These are phyloP conservation scores for Nesometra sesokonis DNA, from an alignment of 35 echinoderm and acorn worm genomes.

Conservation along the genomic window DNA sequence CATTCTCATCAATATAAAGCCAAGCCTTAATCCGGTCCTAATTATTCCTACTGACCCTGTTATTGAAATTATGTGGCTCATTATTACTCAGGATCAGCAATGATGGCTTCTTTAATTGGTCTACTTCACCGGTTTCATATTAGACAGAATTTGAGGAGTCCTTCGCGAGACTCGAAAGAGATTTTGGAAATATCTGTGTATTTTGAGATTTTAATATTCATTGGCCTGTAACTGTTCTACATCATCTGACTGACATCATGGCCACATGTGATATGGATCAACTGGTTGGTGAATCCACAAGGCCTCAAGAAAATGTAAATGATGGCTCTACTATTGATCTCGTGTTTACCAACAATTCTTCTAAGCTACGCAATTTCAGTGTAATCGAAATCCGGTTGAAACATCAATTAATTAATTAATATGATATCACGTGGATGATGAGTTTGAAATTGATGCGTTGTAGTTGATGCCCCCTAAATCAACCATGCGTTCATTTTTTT, in stretches of 20 bases:
- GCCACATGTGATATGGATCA: neutral
- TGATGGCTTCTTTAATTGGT: no score
- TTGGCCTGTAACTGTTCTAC: neutral
- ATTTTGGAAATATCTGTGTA: no score
- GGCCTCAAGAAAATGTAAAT: neutral
- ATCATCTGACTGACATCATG: neutral
- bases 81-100: no score
- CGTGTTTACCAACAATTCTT: neutral
- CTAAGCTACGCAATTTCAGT: neutral
- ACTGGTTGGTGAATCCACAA: neutral
- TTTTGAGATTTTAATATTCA: no score
- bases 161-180: no score
- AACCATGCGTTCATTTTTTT: neutral
- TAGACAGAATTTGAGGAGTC: no score
- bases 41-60: no score
- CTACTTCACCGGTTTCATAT: no score
- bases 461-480: neutral
- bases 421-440: neutral
- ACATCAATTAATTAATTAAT: no score
- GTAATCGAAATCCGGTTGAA: neutral
- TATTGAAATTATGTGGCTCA: no score
- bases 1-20: no score
- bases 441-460: neutral
- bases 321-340: neutral
- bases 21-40: no score